Base-by-base conservation (phyloP, 2,113 vertebrate species). In the Brevimyrus niger region DNA sequence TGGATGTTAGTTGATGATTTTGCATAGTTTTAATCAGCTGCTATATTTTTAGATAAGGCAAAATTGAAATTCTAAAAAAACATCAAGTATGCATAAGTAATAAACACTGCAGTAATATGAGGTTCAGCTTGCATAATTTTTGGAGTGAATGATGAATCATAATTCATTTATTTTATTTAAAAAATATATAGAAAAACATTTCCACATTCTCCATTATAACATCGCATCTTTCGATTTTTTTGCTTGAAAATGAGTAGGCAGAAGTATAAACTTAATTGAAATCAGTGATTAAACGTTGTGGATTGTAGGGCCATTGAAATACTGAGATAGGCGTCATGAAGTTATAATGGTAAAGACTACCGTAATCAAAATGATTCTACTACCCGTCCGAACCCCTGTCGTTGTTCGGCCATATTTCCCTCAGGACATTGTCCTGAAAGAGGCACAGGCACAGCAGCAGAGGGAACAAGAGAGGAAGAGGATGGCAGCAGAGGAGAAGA, bases 401-500 rank as follows among this genome's bases (percentile, higher is more conserved):
- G 8, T 3, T 2, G 2, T 46, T 2, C 4, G 8, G 2, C 19
- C 44, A 13, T 84, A 1, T 46, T 0, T 4, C 15, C 0, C 47
- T 61, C 87, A 97, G 97, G 96, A 97, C 90, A 92, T 92, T 47
- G 92, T 93, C 87, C 90, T 95, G 21, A 94, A 94, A 88, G 94
- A 96, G 92, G 94, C 96, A 90, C 93, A 95, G 91, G 92, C 93
- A 90, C 95, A 95, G 91, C 89, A 96, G 92, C 94, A 96, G 91
- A 90, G 90, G 90, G 94, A 96, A 87, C 92, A 47, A 87, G 94
- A 96, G 91, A 95, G 91, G 89, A 98, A 97, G 93, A 98, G 94
- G 93, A 90, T 91, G 11, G 89, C 95, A 10, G 95, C 96, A 89
- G 96, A 97, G 90, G 95, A 96, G 91, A 97, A 96, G 90, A 97